phyloP scores from a whole-genome alignment of 2,113 vertebrate species.

The Penelope pileata region DNA sequence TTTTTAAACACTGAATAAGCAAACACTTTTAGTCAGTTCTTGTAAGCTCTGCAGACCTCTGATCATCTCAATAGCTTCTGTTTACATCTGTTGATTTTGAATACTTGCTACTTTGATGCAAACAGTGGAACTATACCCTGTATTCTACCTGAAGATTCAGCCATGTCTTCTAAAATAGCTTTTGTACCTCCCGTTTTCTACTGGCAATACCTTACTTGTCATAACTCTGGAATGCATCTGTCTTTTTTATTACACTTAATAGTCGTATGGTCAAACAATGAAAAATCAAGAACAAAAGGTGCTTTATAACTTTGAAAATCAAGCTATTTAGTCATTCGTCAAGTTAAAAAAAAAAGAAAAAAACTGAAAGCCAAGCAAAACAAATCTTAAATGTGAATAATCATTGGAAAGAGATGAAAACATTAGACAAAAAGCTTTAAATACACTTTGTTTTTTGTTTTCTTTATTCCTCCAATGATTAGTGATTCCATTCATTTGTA shows the following conservation, averaged over 20 bases:
- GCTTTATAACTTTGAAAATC: conserved; percentile 7
- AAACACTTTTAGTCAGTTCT: neutral
- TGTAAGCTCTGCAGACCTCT: neutral
- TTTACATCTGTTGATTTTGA: neutral
- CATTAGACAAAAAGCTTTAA: neutral
- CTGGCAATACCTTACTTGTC: neutral
- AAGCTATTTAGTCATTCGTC: neutral
- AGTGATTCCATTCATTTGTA: neutral
- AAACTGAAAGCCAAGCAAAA: neutral
- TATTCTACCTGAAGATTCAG: neutral
- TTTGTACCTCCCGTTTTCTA: neutral
- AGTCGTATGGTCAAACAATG: conserved; percentile 9
- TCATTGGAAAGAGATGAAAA: neutral
- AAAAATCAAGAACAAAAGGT: conserved; percentile 25
- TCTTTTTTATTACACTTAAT: conserved; percentile 17
- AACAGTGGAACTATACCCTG: neutral
- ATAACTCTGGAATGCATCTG: neutral
- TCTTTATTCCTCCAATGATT: neutral
- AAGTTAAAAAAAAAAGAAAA: neutral
- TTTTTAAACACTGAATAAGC: neutral
- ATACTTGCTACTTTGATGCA: neutral
- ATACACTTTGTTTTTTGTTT: neutral
- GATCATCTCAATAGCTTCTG: neutral
- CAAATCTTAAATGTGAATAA: neutral
- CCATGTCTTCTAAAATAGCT: neutral